Evolutionary conservation across 2,797 vertebrate genomes (phyloP).

Genomic region (Silurus lanzhouensis): DNA sequence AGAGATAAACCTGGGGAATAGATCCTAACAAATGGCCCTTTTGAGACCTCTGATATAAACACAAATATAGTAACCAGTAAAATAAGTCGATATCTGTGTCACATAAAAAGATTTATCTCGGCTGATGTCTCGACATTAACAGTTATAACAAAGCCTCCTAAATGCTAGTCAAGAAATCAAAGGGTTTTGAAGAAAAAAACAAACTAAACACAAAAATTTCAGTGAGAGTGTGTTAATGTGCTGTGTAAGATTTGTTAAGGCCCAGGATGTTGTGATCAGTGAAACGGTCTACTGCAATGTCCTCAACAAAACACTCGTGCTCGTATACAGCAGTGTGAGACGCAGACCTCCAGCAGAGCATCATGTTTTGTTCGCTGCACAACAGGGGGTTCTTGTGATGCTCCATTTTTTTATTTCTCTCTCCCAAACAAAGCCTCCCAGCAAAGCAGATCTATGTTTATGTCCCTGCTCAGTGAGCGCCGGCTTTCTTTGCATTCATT

Average conservation of each 20-base stretch:
- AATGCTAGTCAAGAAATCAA: neutral
- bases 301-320: slow-evolving; percentile 61
- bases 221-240: neutral
- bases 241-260: neutral
- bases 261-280: neutral
- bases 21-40: neutral
- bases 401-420: slow-evolving; percentile 74
- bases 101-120: neutral
- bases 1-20: slow-evolving; percentile 6
- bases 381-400: slow-evolving; percentile 72
- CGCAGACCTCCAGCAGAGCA: slow-evolving; percentile 85
- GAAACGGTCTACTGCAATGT: neutral
- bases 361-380: slow-evolving; percentile 81
- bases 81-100: neutral
- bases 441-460: slow-evolving; percentile 85
- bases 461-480: slow-evolving; percentile 71
- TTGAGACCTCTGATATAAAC: neutral
- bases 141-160: neutral
- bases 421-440: slow-evolving; percentile 79
- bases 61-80: neutral
- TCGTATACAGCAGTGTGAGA: slow-evolving; percentile 76
- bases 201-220: neutral
- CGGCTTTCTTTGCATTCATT: neutral
- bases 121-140: neutral
- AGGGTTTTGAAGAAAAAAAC: neutral